Evolutionary conservation across 1,140 invertebrate genomes (phyloP).

Genomic region (Cydia strobilella): DNA sequence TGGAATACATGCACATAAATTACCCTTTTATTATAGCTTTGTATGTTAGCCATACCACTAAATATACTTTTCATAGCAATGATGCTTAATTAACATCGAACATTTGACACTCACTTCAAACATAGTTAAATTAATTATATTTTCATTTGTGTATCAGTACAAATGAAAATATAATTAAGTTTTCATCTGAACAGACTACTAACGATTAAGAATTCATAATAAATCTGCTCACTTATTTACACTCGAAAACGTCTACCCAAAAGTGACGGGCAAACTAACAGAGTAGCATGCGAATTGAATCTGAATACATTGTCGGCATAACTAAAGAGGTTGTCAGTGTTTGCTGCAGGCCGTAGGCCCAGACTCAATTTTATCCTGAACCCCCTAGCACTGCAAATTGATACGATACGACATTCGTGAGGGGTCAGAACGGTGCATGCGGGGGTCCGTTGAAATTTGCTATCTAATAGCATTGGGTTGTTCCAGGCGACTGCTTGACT

Average conservation of each 20-base stretch:
- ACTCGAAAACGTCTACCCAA: slow-evolving; percentile 12
- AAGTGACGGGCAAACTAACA: slow-evolving; percentile 24
- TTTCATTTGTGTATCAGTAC: no score
- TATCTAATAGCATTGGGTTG: slow-evolving; percentile 29
- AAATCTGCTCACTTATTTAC: neutral
- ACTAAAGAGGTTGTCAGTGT: slow-evolving; percentile 26
- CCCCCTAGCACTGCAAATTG: neutral
- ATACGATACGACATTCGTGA: neutral
- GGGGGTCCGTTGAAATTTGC: neutral
- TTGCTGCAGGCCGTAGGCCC: slow-evolving; percentile 20
- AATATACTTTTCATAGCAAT: no score
- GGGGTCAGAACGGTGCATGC: neutral
- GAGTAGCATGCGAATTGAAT: slow-evolving; percentile 30
- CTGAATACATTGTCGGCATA: slow-evolving; percentile 32
- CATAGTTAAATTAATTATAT: neutral
- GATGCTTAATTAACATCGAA: no score
- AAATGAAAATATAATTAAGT: no score
- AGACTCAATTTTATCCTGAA: slow-evolving; percentile 21
- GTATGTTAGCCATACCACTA: no score
- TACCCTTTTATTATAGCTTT: no score
- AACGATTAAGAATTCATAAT: neutral
- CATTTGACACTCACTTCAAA: no score
- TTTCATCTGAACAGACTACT: neutral
- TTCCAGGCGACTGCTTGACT: slow-evolving; percentile 26
- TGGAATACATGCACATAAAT: no score